These are phyloP conservation scores for Tiliacea aurago DNA, from an alignment of 2,888 invertebrate species.

Conservation along the genomic window DNA sequence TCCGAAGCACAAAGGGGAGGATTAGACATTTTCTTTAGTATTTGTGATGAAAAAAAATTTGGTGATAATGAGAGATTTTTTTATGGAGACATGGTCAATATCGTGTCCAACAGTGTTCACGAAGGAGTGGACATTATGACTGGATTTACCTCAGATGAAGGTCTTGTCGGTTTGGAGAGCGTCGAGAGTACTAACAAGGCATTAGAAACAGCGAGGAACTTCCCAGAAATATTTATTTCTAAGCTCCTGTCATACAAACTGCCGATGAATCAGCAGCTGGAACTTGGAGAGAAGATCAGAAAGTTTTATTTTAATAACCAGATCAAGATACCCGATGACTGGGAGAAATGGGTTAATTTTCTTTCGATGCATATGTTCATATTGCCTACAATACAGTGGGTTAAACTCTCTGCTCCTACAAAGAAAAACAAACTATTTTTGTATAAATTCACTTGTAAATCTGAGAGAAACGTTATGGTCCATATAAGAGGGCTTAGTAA, in stretches of 20 bases:
- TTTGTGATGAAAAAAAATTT: constrained; percentile 73
- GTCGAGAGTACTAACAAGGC: constrained; percentile 24
- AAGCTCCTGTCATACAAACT: constrained; percentile 51
- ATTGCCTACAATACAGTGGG: constrained; percentile 63
- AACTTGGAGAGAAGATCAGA: constrained; percentile 67
- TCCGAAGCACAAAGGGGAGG: constrained; percentile 50
- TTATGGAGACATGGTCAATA: constrained; percentile 72
- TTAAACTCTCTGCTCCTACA: constrained; percentile 58
- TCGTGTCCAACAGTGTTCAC: constrained; percentile 84
- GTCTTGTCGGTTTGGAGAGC: constrained; percentile 71
- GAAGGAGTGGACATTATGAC: constrained; percentile 91
- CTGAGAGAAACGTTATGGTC: constrained; percentile 69
- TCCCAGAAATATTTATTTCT: constrained; percentile 60
- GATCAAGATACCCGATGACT: constrained; percentile 58
- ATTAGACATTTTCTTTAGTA: constrained; percentile 53
- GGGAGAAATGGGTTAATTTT: constrained; percentile 60
- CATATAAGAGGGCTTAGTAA: constrained; percentile 49
- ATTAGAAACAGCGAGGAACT: constrained; percentile 33
- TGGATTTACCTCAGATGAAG: constrained; percentile 93
- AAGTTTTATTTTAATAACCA: constrained; percentile 64
- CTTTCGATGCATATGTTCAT: constrained; percentile 56
- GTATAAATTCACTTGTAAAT: constrained; percentile 70
- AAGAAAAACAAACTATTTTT: constrained; percentile 69
- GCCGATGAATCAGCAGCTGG: constrained; percentile 55
- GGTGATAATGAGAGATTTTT: constrained; percentile 72